Evolutionary conservation across 1,140 invertebrate genomes (phyloP).

Genomic region (Drosophila mayri): DNA sequence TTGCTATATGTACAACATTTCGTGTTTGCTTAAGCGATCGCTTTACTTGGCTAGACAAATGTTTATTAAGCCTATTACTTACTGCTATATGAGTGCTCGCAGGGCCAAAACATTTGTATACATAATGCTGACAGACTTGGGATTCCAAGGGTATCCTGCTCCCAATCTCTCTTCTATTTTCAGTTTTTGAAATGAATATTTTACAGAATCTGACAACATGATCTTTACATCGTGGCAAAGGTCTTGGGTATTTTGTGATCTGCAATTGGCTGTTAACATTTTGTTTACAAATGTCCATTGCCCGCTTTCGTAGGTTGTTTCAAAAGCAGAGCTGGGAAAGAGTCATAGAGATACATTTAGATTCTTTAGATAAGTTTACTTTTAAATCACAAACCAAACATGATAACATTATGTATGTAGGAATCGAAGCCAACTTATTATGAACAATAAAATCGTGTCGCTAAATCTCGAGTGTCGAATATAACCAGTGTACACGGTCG

Average conservation of each 20-base stretch:
- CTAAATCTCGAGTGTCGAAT: constrained; percentile 33
- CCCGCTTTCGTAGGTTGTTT: constrained; percentile 3
- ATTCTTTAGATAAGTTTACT: constrained; percentile 22
- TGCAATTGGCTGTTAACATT: constrained; percentile 5
- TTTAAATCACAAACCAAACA: constrained; percentile 42
- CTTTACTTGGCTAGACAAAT: constrained; percentile 76
- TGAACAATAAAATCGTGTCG: constrained; percentile 17
- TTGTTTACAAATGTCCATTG: constrained; percentile 14
- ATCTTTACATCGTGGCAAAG: constrained; percentile 13
- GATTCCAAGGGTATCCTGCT: constrained; percentile 2
- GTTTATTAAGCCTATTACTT: constrained; percentile 62
- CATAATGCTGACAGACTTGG: constrained; percentile 11
- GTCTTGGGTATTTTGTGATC: constrained; percentile 4
- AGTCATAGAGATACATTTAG: neutral
- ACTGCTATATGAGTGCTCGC: constrained; percentile 25
- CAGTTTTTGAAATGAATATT: neutral
- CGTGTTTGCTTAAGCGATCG: constrained; percentile 70
- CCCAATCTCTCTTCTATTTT: neutral
- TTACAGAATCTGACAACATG: constrained; percentile 7
- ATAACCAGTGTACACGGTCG: constrained; percentile 37
- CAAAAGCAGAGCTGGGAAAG: constrained; percentile 16
- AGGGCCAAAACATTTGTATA: constrained; percentile 39
- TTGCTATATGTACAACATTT: constrained; percentile 72
- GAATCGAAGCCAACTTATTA: constrained; percentile 35
- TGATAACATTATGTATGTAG: constrained; percentile 27